Conservation (phyloP, 2,113 vertebrate species). For the Hiodon alosoides region DNA sequence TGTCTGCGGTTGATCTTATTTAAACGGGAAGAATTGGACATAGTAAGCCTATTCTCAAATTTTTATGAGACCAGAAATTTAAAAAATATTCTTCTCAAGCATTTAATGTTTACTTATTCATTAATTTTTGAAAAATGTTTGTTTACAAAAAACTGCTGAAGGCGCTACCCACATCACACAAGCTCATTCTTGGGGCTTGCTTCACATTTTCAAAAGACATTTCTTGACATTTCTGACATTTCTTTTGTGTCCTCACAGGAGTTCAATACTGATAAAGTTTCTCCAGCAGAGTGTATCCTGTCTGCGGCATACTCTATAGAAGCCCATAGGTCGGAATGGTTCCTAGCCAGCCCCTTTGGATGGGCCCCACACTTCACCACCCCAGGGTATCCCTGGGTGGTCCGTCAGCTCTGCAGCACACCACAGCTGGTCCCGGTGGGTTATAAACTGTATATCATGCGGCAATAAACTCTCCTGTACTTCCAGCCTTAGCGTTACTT, state of each 20-base stretch:
- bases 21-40: no score
- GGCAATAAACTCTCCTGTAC: not conserved
- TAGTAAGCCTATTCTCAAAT: no score
- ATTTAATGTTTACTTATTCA: not conserved
- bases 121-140: not conserved
- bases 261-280: conserved; percentile 2
- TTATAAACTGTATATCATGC: not conserved
- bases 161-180: not conserved
- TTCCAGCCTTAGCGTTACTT: not conserved
- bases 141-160: not conserved
- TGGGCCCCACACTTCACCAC: not conserved
- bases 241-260: not conserved
- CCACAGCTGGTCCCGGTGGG: not conserved
- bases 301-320: not conserved
- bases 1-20: no score
- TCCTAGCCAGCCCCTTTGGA: not conserved
- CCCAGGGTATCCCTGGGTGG: not conserved
- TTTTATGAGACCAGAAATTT: not conserved
- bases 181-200: not conserved
- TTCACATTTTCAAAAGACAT: not conserved
- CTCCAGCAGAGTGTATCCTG: not conserved
- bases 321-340: not conserved
- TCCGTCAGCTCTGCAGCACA: not conserved
- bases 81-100: not conserved
- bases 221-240: not conserved